These are phyloP conservation scores for Lacerta agilis DNA, from an alignment of 2,797 vertebrate genomes.

Conservation along the genomic window DNA sequence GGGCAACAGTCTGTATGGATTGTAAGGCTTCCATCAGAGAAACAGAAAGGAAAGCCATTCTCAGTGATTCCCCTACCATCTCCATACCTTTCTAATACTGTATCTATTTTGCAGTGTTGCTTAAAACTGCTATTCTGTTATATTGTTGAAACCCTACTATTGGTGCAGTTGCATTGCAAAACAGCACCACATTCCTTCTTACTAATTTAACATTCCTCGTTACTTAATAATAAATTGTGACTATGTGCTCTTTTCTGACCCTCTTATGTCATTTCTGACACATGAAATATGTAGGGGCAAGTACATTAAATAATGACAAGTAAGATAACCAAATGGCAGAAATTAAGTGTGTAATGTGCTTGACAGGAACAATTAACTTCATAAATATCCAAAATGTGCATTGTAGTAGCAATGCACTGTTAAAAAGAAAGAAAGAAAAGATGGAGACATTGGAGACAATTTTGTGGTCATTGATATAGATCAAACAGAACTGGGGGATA, in stretches of 20 bases:
- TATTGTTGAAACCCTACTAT: not conserved
- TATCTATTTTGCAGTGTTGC: not conserved
- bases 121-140: not conserved
- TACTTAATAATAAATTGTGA: slow-evolving; percentile 7
- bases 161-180: not conserved
- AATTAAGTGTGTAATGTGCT: not conserved
- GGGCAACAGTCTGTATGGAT: not conserved
- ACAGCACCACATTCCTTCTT: not conserved
- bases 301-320: not conserved
- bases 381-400: not conserved
- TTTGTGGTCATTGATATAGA: not conserved
- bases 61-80: too few relatives aligned
- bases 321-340: not conserved
- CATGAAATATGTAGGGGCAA: not conserved
- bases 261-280: not conserved
- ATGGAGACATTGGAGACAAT: too few relatives aligned
- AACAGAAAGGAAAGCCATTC: too few relatives aligned
- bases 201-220: not conserved
- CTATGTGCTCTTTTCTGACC: slow-evolving; percentile 9
- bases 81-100: too few relatives aligned
- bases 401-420: not conserved
- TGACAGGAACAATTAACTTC: not conserved
- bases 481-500: not conserved
- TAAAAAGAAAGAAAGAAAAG: not conserved
- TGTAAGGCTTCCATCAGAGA: too few relatives aligned